Conservation (phyloP, 2,888 invertebrate species). For the Sarcophaga carnaria region DNA sequence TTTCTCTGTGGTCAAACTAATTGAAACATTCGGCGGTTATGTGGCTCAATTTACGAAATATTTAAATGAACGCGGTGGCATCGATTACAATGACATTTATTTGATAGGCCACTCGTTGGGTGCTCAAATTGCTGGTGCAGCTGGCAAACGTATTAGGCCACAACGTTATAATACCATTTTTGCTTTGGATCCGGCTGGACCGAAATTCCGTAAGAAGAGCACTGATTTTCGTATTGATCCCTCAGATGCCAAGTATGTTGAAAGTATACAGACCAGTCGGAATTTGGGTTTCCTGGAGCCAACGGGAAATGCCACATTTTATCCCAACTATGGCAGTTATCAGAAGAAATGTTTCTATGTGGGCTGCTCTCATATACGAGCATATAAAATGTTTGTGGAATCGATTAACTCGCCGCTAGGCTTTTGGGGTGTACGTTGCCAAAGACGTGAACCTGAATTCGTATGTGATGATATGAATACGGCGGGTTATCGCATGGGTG, state of each 20-base stretch:
- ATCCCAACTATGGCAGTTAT: conserved; percentile 79
- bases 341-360: conserved; percentile 77
- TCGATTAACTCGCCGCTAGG: conserved; percentile 76
- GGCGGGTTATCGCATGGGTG: conserved; percentile 75
- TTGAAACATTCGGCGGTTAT: conserved; percentile 75
- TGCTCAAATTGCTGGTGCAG: conserved; percentile 79
- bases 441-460: conserved; percentile 72
- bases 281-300: conserved; percentile 77
- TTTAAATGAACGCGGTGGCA: conserved; percentile 70
- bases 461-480: conserved; percentile 73
- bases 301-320: conserved; percentile 81
- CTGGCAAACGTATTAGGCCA: conserved; percentile 75
- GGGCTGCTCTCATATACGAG: conserved; percentile 78
- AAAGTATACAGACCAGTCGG: conserved; percentile 80
- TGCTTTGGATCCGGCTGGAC: conserved; percentile 81
- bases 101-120: conserved; percentile 81
- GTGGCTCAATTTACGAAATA: conserved; percentile 76
- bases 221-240: conserved; percentile 77
- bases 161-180: conserved; percentile 77
- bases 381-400: conserved; percentile 79
- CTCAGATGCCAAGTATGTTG: conserved; percentile 79
- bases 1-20: conserved; percentile 75
- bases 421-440: conserved; percentile 78
- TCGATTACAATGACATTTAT: conserved; percentile 74
- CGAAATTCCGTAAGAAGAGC: conserved; percentile 75